Conservation (phyloP, 2,113 vertebrate genomes). For the Hemiscyllium ocellatum region DNA sequence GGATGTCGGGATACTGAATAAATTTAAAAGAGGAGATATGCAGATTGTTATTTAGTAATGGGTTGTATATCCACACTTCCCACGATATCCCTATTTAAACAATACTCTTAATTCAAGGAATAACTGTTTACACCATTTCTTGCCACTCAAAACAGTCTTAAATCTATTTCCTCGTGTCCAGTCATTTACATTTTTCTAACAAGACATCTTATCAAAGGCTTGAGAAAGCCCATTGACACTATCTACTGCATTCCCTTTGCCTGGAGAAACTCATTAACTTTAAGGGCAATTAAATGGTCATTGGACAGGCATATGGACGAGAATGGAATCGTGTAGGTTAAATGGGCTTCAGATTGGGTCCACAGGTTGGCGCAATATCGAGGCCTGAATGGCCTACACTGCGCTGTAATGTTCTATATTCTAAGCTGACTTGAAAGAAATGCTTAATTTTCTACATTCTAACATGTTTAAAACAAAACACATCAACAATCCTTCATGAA, state of each 20-base stretch:
- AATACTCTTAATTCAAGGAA: background rate
- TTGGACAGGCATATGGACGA: too few species aligned
- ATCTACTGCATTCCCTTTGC: background rate
- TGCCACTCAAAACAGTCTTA: background rate
- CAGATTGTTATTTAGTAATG: too few species aligned
- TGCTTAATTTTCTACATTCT: background rate
- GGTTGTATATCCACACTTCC: too few species aligned
- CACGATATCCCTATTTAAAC: too few species aligned
- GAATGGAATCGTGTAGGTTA: too few species aligned
- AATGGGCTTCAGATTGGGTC: too few species aligned
- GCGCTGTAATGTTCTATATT: too few species aligned
- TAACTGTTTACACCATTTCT: background rate
- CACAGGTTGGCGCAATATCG: too few species aligned
- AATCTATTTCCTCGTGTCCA: background rate
- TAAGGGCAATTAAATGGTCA: too few species aligned
- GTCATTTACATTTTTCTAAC: background rate
- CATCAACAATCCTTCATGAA: background rate
- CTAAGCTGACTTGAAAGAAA: background rate
- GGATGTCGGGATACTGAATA: too few species aligned
- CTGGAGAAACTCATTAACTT: background rate
- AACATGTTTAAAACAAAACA: background rate
- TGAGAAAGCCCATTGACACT: background rate
- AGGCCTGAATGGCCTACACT: too few species aligned
- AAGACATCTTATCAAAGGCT: background rate
- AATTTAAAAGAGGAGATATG: too few species aligned